Base-by-base conservation (phyloP, 1,140 invertebrate genomes). In the Euborellia annulipes region DNA sequence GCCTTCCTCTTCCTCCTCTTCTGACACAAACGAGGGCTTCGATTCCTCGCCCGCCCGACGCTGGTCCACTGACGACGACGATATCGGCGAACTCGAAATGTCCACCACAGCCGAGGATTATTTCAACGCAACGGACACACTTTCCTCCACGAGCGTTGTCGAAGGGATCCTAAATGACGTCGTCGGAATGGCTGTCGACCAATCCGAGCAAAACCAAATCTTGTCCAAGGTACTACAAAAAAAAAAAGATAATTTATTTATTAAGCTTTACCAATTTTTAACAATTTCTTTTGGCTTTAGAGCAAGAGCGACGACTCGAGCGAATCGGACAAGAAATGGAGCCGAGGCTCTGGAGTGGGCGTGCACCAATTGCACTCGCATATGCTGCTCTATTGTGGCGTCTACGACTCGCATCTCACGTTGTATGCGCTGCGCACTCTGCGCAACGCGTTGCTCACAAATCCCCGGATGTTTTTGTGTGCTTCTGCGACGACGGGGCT, bases 311-410 rank as follows among this genome's bases (percentile, higher is more conserved):
- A 57, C 54, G 38, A 63, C 56, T 45, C 57, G 46, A 47, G 64
- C 52, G 52, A 62, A 27, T 6, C 4, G 4, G 23, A 27, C n/a
- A 38, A 16, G n/a, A 38, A 38, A 38, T 20, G 36, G 19, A 6
- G 4, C n/a, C 14, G 4, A 6, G 19, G 14, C n/a, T n/a, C 4
- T 20, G 47, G 57, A 37, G 60, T 70, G 14, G 67, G 64, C 9
- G 68, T 85, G 4, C 82, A 86, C 57, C 77, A 80, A 18, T 73
- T 87, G 36, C 85, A 90, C 58, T 82, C 83, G 19, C 85, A 90
- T 58, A 72, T 90, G 58, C 68, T 89, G 16, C 66, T 91, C 0
- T 91, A 91, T 54, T 75, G 76, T 49, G 80, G 82, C 50, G 75
- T 84, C 14, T 87, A 85, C 53, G 87, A 91, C 59, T 81, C 78